Evolutionary conservation across 2,888 invertebrate genomes (phyloP), one percentile per base, ranked within the genome.

Genomic region (Mesorhabditis spiculigera): DNA sequence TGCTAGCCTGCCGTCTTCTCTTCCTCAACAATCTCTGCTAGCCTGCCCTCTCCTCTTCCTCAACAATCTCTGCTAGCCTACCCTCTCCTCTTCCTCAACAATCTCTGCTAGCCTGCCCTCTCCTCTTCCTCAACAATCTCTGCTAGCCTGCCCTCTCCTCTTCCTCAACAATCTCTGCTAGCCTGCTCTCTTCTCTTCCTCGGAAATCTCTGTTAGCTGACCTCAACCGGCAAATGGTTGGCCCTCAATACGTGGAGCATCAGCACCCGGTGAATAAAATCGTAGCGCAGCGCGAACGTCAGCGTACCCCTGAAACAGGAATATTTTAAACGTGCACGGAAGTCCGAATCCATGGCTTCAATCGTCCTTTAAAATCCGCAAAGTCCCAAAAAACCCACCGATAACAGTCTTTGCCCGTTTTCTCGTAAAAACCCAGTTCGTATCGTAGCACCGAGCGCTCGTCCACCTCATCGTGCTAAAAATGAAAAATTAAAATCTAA

Each of bases 221-320:
- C 92, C 90, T 91, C 91, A 3, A 93, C 92, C 63, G 82, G 80
- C 5, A 85, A 77, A 70, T 85, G 76, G 71, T 79, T 81, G 42
- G 84, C 84, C 5, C 83, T 72, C 8, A 85, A 72, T 16, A 85
- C 79, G 71, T 85, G 86, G 41, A 86, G 71, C 85, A 92, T 90
- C 2, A 93, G 90, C 5, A 91, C 92, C 81, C 93, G 92, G 42
- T 92, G 91, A 80, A 93, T 92, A 77, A 91, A 91, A 82, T 92
- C 92, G 86, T 93, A 93, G 69, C 91, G 90, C 10, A 93, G 88
- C 4, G 92, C 91, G 86, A 93, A 93, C 84, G 92, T 91, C 67
- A 93, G 89, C 84, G 92, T 92, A 8, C 93, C 93, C 5, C 73
- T 71, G 63, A 5, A 65, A n/a, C 16, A 16, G 45, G 8, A 4